These are phyloP conservation scores for Drosophila simulans DNA, from an alignment of 1,140 invertebrate species.

Conservation along the genomic window DNA sequence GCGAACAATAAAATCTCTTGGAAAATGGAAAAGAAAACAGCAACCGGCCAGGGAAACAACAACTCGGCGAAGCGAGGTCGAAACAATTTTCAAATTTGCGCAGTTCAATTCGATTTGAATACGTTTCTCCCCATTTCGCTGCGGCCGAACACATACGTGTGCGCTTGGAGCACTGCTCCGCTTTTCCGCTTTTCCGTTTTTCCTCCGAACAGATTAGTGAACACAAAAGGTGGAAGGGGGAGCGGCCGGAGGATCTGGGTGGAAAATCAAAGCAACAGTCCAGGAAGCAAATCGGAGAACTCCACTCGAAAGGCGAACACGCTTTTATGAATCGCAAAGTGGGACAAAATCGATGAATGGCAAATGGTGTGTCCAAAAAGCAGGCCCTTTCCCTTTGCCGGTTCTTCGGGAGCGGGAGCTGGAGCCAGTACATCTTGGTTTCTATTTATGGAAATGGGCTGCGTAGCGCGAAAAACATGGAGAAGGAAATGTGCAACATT, in stretches of 20 bases:
- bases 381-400: background rate
- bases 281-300: conserved; percentile 15
- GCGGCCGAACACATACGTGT: conserved; percentile 11
- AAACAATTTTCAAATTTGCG: conserved; percentile 60
- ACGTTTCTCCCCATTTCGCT: conserved; percentile 16
- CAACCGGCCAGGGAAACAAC: conserved; percentile 5
- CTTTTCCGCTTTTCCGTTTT: background rate
- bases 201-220: conserved; percentile 29
- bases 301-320: no score
- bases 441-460: conserved; percentile 29
- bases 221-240: conserved; percentile 1
- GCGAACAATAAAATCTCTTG: conserved; percentile 55
- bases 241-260: background rate
- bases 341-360: conserved; percentile 26
- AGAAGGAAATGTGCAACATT: conserved; percentile 15
- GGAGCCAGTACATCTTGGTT: background rate
- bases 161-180: background rate
- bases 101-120: conserved; percentile 57
- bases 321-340: conserved; percentile 7
- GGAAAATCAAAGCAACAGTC: conserved; percentile 26
- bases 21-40: conserved; percentile 52
- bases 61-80: conserved; percentile 15
- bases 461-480: conserved; percentile 18
- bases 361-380: background rate
- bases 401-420: background rate